Evolutionary conservation across 2,113 vertebrate genomes (phyloP).

Genomic region (Melospiza georgiana): DNA sequence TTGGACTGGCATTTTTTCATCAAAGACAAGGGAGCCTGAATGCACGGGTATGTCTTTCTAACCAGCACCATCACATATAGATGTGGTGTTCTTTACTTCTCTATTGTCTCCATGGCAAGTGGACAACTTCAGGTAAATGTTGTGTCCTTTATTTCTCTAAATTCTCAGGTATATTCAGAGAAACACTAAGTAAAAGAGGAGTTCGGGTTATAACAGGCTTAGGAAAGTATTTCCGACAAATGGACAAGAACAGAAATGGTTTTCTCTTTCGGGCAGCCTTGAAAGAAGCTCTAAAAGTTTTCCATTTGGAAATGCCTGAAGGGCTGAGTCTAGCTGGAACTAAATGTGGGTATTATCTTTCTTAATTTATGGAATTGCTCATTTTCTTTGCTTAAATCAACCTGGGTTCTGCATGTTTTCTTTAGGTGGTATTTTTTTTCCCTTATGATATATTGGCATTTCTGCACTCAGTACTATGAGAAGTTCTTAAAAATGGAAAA

Average conservation of each 20-base stretch:
- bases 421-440: rapidly evolving
- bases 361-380: background rate
- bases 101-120: background rate
- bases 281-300: constrained; percentile 69
- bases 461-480: background rate
- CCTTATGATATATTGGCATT: background rate
- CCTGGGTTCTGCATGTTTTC: background rate
- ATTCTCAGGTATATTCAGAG: constrained; percentile 64
- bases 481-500: background rate
- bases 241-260: constrained; percentile 66
- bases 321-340: constrained; percentile 50
- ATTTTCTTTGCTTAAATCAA: background rate
- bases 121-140: background rate
- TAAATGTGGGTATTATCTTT: background rate
- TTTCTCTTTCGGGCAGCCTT: constrained; percentile 67
- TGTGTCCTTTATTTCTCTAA: background rate
- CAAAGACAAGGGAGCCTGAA: background rate
- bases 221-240: constrained; percentile 69
- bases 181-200: constrained; percentile 67
- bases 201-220: constrained; percentile 73
- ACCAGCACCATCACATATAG: background rate
- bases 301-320: constrained; percentile 74
- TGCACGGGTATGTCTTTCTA: background rate
- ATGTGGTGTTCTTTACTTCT: background rate
- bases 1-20: background rate